These are phyloP conservation scores for Larimichthys polyactis DNA, from an alignment of 2,113 vertebrate species.

Conservation along the genomic window DNA sequence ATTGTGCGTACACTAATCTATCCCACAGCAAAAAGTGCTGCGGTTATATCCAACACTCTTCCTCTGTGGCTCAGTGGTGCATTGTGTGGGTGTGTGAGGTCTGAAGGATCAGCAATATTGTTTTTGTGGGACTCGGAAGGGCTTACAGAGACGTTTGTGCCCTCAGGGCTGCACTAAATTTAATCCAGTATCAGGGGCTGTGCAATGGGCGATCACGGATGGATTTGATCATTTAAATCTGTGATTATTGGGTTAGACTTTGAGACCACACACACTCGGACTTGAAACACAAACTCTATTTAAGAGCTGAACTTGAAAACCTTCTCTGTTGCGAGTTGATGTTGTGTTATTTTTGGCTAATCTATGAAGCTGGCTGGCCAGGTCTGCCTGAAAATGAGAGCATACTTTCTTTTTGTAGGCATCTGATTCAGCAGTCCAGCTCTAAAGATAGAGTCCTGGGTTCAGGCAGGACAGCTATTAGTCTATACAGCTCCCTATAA, in stretches of 20 bases:
- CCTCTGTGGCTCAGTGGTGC: slow-evolving; percentile 68
- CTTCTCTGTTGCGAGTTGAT: slow-evolving; percentile 1
- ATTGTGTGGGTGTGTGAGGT: slow-evolving; percentile 77
- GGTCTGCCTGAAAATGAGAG: slow-evolving; percentile 20
- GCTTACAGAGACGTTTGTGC: slow-evolving; percentile 63
- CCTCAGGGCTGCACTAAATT: slow-evolving; percentile 48
- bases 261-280: slow-evolving; percentile 30
- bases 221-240: slow-evolving; percentile 59
- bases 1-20: slow-evolving; percentile 79
- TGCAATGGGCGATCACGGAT: slow-evolving; percentile 23
- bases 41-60: slow-evolving; percentile 67
- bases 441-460: neutral
- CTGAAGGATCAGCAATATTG: slow-evolving; percentile 77
- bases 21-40: slow-evolving; percentile 68
- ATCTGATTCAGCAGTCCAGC: slow-evolving; percentile 38
- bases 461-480: slow-evolving; percentile 36
- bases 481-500: slow-evolving; percentile 21
- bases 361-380: slow-evolving; percentile 28
- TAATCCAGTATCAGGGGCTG: slow-evolving; percentile 44
- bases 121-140: slow-evolving; percentile 73
- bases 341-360: slow-evolving; percentile 33
- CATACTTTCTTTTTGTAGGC: slow-evolving; percentile 20
- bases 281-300: slow-evolving; percentile 22
- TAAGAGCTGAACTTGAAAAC: slow-evolving; percentile 15
- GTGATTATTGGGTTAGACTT: slow-evolving; percentile 26